Percentiles rank a stretch among this genome's conserved stretches.
Conservation (phyloP, 2,113 vertebrate species). For the Actenoides hombroni region DNA sequence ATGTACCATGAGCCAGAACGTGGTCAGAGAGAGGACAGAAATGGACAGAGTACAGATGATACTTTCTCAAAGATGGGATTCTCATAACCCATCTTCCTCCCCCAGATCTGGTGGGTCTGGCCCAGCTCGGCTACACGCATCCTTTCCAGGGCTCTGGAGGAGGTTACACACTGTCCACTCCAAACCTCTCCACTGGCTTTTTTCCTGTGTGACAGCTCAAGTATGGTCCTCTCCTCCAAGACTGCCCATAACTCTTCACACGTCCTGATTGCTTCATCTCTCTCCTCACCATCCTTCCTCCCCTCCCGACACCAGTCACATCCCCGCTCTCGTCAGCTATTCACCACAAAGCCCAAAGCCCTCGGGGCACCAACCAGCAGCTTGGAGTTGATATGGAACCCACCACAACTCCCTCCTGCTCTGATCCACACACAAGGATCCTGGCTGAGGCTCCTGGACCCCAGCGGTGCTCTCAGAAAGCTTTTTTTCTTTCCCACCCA, state of each 20-base stretch:
- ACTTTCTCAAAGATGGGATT: no score
- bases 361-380: neutral
- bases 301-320: fast-evolving
- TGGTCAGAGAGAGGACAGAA: fast-evolving
- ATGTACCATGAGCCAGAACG: fast-evolving
- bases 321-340: neutral
- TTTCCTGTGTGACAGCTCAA: neutral
- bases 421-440: neutral
- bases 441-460: neutral
- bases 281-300: neutral
- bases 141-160: neutral
- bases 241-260: fast-evolving
- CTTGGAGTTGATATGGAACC: neutral
- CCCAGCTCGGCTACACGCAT: neutral
- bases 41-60: neutral
- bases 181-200: neutral
- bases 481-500: neutral
- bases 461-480: neutral
- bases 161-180: neutral
- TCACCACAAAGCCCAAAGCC: neutral
- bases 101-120: neutral
- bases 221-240: neutral
- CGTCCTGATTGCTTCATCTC: neutral
- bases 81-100: neutral
- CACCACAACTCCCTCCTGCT: neutral